Evolutionary conservation across 2,113 vertebrate genomes (phyloP).

Genomic region (Suricata suricatta): DNA sequence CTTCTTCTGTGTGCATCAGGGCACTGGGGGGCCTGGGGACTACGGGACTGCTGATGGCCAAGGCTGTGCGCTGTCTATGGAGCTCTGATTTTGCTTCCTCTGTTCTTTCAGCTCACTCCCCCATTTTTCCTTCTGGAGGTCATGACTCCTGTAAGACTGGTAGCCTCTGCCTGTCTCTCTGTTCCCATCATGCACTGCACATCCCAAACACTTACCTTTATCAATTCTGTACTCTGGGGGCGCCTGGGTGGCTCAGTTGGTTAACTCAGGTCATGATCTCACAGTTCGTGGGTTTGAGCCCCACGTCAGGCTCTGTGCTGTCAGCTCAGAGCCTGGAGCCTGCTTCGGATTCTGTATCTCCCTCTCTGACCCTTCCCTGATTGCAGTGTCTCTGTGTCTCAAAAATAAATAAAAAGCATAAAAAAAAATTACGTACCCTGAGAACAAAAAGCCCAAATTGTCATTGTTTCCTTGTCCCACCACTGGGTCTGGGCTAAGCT

Average conservation of each 20-base stretch:
- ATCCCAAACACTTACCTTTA: conserved; percentile 50
- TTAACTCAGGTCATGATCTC: too few relatives aligned
- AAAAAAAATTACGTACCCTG: background rate
- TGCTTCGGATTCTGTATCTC: too few relatives aligned
- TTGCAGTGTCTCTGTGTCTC: too few relatives aligned
- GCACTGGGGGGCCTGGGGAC: background rate
- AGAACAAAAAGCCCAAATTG: background rate
- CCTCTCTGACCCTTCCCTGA: too few relatives aligned
- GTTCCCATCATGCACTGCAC: background rate
- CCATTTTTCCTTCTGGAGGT: background rate
- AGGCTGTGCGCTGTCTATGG: background rate
- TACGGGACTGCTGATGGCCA: background rate
- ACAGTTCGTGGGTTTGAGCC: too few relatives aligned
- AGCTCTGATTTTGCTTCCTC: background rate
- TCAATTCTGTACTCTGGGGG: background rate
- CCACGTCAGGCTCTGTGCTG: too few relatives aligned
- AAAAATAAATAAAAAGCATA: too few relatives aligned
- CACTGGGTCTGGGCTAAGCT: background rate
- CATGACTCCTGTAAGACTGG: background rate
- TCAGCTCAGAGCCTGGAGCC: too few relatives aligned
- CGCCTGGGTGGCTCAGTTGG: too few relatives aligned
- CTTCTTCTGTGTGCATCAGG: background rate
- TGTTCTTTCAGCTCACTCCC: background rate
- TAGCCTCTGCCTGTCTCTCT: background rate
- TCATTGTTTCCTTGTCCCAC: background rate